phyloP scores from a whole-genome alignment of 1,140 invertebrate species.

The Drosophila murphyi region DNA sequence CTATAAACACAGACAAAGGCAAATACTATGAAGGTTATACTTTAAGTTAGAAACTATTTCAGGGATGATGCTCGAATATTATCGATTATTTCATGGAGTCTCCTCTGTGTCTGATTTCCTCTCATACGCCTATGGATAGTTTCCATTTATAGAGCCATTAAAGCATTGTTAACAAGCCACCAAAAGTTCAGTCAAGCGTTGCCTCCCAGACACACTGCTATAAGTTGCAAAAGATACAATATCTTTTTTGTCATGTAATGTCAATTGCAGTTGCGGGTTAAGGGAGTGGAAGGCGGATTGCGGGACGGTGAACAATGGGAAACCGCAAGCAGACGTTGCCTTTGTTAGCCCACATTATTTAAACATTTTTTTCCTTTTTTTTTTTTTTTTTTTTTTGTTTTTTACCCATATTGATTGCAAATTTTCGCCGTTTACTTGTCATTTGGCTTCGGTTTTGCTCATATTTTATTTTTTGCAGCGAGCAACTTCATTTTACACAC shows the following conservation, averaged over 20 bases:
- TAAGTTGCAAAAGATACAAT: conserved; percentile 48
- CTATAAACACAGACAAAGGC: no score
- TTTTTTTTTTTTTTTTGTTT: conserved; percentile 3
- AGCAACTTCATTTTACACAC: conserved; percentile 48
- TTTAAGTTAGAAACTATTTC: no score
- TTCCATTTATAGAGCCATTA: conserved; percentile 39
- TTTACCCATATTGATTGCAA: conserved; percentile 45
- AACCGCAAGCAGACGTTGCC: conserved; percentile 47
- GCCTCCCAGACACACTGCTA: conserved; percentile 26
- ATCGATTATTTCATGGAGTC: no score
- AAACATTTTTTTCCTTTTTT: conserved; percentile 28
- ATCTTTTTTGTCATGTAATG: conserved; percentile 38
- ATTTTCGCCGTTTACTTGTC: conserved; percentile 42
- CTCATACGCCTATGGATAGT: not conserved
- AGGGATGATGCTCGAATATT: no score
- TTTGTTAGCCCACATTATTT: conserved; percentile 42
- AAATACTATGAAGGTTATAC: no score
- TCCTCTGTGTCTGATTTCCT: not conserved
- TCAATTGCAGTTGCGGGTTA: conserved; percentile 26
- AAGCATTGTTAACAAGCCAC: conserved; percentile 36
- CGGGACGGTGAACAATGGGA: not conserved
- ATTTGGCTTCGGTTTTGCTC: conserved; percentile 25
- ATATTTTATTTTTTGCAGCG: conserved; percentile 8
- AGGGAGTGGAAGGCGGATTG: not conserved
- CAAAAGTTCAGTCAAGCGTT: conserved; percentile 47